Evolutionary conservation across 2,113 vertebrate species (phyloP).

Genomic region (Erythrolamprus reginae): DNA sequence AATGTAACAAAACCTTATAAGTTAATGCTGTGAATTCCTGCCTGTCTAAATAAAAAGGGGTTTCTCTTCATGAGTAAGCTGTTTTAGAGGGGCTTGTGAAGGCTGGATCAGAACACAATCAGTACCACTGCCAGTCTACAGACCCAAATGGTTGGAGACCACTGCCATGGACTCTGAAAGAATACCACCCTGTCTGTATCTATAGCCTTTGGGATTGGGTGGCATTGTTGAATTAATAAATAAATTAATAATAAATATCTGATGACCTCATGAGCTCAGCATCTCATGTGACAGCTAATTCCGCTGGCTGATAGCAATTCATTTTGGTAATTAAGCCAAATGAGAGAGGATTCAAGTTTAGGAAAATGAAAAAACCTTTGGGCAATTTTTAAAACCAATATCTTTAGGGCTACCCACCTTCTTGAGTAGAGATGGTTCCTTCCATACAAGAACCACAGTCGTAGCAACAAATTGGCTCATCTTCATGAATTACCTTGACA

Average conservation of each 20-base stretch:
- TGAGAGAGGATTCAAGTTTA: neutral
- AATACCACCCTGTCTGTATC: neutral
- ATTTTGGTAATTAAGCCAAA: neutral
- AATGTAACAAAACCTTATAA: too few relatives aligned
- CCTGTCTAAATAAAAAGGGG: too few relatives aligned
- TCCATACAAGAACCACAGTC: neutral
- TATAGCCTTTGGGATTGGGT: too few relatives aligned
- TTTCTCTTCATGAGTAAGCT: too few relatives aligned
- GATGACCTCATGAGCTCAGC: neutral
- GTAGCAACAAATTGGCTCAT: neutral
- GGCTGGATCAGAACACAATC: too few relatives aligned
- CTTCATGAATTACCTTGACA: neutral
- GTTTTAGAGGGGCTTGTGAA: too few relatives aligned
- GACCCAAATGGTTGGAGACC: too few relatives aligned
- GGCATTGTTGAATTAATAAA: too few relatives aligned
- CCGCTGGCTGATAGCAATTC: neutral
- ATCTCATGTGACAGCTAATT: neutral
- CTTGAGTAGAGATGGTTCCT: neutral
- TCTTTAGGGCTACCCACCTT: neutral
- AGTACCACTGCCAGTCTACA: too few relatives aligned
- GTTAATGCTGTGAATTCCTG: too few relatives aligned
- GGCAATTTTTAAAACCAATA: neutral
- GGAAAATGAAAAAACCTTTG: neutral
- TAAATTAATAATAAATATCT: too few relatives aligned
- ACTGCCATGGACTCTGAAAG: neutral